Percentiles rank a stretch among this genome's conserved stretches.
phyloP scores from a whole-genome alignment of 2,113 vertebrate species.

The Aegithalos caudatus region DNA sequence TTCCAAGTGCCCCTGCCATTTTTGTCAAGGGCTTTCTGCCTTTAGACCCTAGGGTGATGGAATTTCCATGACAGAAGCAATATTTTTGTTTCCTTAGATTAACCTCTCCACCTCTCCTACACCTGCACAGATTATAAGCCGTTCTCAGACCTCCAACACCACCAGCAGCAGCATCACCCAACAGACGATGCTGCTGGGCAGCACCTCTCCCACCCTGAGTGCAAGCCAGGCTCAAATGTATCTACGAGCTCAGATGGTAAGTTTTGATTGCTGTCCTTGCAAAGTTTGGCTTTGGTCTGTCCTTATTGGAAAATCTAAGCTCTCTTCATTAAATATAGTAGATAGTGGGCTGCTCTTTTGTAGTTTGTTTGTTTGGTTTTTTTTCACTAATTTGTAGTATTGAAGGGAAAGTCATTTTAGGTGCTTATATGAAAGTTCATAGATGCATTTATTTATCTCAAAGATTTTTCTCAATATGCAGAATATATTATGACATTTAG shows the following conservation, averaged over 20 bases:
- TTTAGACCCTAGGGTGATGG: constrained; percentile 45
- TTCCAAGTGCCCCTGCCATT: neutral
- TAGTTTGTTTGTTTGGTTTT: neutral
- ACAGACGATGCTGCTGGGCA: constrained; percentile 90
- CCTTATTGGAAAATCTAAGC: neutral
- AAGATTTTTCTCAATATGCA: neutral
- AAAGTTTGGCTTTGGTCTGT: neutral
- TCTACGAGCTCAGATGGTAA: constrained; percentile 93
- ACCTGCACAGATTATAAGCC: constrained; percentile 87
- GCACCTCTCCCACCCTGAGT: constrained; percentile 83
- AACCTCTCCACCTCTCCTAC: constrained; percentile 87
- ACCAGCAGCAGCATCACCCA: constrained; percentile 86
- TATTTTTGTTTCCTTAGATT: constrained; percentile 81
- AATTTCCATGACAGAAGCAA: constrained; percentile 67
- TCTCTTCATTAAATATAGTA: neutral
- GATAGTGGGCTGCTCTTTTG: neutral
- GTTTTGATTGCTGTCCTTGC: neutral
- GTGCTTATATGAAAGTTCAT: neutral
- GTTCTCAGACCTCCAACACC: constrained; percentile 84
- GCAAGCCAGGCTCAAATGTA: constrained; percentile 96
- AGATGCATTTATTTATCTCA: neutral
- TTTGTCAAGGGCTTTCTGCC: constrained; percentile 45
- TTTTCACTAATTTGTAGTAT: neutral
- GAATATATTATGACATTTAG: neutral
- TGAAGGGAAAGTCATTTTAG: neutral